Base-by-base conservation (phyloP, 2,888 invertebrate genomes). In the Malacosoma neustria region DNA sequence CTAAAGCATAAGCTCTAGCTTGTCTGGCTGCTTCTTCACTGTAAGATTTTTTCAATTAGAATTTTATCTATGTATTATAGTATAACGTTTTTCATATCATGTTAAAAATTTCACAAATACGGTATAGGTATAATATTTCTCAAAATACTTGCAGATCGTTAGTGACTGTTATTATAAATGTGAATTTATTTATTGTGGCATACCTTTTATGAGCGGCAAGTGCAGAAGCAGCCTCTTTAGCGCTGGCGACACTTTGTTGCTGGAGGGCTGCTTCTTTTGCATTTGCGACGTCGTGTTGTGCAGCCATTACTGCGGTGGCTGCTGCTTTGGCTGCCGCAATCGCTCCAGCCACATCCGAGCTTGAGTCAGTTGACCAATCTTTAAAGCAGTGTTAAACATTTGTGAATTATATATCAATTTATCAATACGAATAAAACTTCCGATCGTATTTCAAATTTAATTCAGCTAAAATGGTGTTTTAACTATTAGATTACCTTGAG, bases 301-400 rank as follows among this genome's bases (percentile, higher is more conserved):
- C 92, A 9, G 90, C 79, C 55, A 90, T 85, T 3, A 93, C 93
- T 37, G 90, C 90, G 1, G 89, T 81, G 1, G 91, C 90, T 0
- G 93, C 93, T 44, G 92, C 90, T 53, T 92, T 92, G 0, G 93
- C 93, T 0, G 90, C 90, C 2, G 92, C 90, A 35, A 93, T 89
- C 0, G 92, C 91, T 22, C 90, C 88, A 0, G 92, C 88, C 14
- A 93, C 91, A 49, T 93, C 93, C 0, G 89, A 88, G 7, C 90
- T 90, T 35, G 87, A 87, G 30, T 88, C 85, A 45, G 62, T 49
- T 1, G 59, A 51, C 53, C 57, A 61, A 11, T 32, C 43, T 34
- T 40, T 39, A 38, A 38, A 14, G 29, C 32, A 32, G 3, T 13
- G 15, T 7, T 31, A 22, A 22, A 22, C 9, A 9, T 22, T 22